These are phyloP conservation scores for Hirtodrosophila duncani DNA, from an alignment of 2,888 invertebrate species.

Conservation along the genomic window DNA sequence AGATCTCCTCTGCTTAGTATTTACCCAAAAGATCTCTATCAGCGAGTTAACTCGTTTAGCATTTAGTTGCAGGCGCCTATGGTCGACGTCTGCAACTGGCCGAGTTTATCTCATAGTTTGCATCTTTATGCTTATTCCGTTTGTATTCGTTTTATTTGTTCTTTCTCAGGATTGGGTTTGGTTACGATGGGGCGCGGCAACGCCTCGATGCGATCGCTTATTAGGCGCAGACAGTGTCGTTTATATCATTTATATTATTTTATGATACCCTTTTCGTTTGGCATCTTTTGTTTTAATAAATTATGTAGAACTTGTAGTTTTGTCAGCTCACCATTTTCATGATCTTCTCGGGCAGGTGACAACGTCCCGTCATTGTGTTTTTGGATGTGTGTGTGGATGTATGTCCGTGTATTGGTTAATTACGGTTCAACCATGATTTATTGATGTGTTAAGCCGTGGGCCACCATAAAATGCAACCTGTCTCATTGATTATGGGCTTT, in stretches of 20 bases:
- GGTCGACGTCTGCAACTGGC: constrained; percentile 3
- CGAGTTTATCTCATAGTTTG: constrained; percentile 56
- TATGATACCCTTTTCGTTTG: constrained; percentile 42
- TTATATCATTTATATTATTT: constrained; percentile 73
- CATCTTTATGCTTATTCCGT: constrained; percentile 41
- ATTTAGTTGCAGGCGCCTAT: constrained; percentile 76
- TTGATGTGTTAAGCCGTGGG: constrained; percentile 44
- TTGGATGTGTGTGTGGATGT: constrained; percentile 5
- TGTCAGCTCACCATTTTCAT: constrained; percentile 19
- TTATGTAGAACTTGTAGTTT: constrained; percentile 57
- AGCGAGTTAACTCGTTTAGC: constrained; percentile 75
- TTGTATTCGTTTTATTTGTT: constrained; percentile 35
- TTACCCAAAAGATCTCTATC: constrained; percentile 72
- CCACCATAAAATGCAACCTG: constrained; percentile 35
- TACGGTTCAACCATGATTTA: constrained; percentile 67
- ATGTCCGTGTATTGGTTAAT: constrained; percentile 49
- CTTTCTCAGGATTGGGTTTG: constrained; percentile 45
- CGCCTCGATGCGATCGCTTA: constrained; percentile 52
- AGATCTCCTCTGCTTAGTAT: constrained; percentile 63
- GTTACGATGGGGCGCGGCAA: constrained; percentile 29
- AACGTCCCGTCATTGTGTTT: constrained; percentile 20
- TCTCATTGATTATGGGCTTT: constrained; percentile 49
- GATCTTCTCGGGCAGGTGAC: constrained; percentile 53
- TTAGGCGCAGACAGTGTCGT: constrained; percentile 71
- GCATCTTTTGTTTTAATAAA: constrained; percentile 40